Evolutionary conservation across 2,888 invertebrate species (phyloP).

Genomic region (Leptopilina myrica): DNA sequence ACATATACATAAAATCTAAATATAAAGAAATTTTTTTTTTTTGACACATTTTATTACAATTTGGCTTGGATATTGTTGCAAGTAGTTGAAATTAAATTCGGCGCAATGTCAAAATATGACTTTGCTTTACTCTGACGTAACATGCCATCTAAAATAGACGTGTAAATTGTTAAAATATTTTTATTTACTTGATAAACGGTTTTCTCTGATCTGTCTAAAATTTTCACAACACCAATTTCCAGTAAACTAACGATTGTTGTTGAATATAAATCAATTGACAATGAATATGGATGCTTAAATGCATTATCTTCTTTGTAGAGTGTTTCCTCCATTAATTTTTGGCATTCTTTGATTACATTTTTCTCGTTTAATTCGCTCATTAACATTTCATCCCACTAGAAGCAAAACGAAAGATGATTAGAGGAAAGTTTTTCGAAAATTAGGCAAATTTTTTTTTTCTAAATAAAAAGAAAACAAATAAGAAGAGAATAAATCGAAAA

Average conservation of each 20-base stretch:
- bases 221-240: constrained; percentile 61
- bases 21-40: not conserved
- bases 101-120: constrained; percentile 63
- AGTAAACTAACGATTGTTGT: constrained; percentile 66
- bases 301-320: constrained; percentile 73
- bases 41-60: constrained; percentile 58
- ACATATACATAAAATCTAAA: not conserved
- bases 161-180: constrained; percentile 57
- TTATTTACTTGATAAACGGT: constrained; percentile 61
- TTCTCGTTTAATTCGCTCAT: constrained; percentile 74
- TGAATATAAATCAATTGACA: constrained; percentile 82
- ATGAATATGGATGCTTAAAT: constrained; percentile 83
- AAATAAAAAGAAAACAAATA: no score
- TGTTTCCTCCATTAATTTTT: constrained; percentile 80
- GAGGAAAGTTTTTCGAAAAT: constrained; percentile 19
- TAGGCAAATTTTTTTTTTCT: constrained; percentile 27
- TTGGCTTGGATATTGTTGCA: constrained; percentile 67
- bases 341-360: constrained; percentile 79
- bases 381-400: constrained; percentile 66
- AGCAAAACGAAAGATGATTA: constrained; percentile 4
- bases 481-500: no score
- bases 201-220: constrained; percentile 30
- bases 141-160: constrained; percentile 63
- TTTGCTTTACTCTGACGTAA: constrained; percentile 60
- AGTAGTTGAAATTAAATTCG: constrained; percentile 57